A percentile compares a stretch with the other conserved stretches of the same genome.
Conservation (phyloP, 2,888 invertebrate species). For the Fissipunctia ypsillon region DNA sequence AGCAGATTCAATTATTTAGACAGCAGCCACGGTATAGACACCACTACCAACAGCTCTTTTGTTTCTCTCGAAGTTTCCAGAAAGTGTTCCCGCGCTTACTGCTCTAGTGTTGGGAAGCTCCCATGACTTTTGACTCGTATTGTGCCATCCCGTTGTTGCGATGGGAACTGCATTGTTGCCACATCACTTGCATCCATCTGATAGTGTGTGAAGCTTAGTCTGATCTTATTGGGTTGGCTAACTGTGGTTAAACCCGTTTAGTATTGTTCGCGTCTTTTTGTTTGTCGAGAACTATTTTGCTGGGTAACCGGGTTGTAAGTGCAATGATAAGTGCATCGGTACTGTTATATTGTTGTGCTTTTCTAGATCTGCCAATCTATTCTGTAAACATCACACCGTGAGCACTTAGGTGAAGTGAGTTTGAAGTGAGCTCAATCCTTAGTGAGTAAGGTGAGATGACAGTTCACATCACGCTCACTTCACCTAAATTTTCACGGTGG, state of each 20-base stretch:
- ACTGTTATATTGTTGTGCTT: conserved; percentile 13
- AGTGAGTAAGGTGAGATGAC: no score
- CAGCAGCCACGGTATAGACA: background rate
- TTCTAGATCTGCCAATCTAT: conserved; percentile 10
- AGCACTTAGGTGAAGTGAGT: no score
- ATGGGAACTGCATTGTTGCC: conserved; percentile 61
- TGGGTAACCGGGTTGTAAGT: conserved; percentile 50
- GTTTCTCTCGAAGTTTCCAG: conserved; percentile 46
- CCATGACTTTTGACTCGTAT: conserved; percentile 60
- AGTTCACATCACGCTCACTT: no score
- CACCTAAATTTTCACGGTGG: no score
- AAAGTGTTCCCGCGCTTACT: conserved; percentile 44
- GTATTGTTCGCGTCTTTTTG: conserved; percentile 45
- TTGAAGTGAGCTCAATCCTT: no score
- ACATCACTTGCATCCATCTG: conserved; percentile 52
- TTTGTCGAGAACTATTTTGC: conserved; percentile 4
- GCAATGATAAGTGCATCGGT: conserved; percentile 16
- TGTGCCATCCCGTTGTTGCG: conserved; percentile 59
- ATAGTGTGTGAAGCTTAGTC: conserved; percentile 65
- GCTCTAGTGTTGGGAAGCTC: conserved; percentile 56
- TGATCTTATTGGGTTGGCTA: conserved; percentile 61
- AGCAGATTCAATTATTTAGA: no score
- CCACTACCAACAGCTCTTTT: background rate
- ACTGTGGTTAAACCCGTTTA: conserved; percentile 43
- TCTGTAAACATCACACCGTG: no score